Conservation (phyloP, 2,113 vertebrate species). For the Coptodon rendalli region DNA sequence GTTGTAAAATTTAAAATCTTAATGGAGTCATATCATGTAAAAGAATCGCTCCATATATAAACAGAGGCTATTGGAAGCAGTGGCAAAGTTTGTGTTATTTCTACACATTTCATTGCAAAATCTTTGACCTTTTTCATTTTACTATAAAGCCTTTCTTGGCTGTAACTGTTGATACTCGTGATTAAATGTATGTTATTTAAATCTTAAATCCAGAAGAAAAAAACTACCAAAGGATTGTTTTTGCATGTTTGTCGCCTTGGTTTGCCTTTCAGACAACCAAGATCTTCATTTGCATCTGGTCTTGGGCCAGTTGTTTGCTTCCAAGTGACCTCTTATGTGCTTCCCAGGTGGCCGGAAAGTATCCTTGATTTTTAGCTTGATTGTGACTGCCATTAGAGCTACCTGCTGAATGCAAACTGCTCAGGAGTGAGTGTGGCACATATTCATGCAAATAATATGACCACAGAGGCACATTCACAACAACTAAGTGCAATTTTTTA, state of each 20-base stretch:
- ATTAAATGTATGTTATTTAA: not conserved
- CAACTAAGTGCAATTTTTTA: not conserved
- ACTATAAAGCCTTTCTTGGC: not conserved
- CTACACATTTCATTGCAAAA: not conserved
- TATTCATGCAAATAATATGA: not conserved
- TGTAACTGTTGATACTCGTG: not conserved
- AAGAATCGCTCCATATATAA: not conserved
- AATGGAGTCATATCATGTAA: not conserved
- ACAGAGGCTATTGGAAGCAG: not conserved
- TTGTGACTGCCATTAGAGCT: not conserved
- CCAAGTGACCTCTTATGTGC: not conserved
- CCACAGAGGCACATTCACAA: not conserved
- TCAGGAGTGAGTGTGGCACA: not conserved
- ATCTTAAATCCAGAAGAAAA: not conserved
- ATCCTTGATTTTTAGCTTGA: not conserved
- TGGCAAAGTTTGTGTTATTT: not conserved
- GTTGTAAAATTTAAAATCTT: not conserved
- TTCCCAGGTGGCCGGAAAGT: not conserved
- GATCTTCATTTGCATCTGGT: not conserved
- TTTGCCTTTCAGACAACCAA: not conserved
- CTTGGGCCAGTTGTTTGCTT: not conserved
- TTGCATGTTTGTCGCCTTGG: not conserved
- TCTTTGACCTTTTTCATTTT: not conserved
- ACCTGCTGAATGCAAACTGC: not conserved
- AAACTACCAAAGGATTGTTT: not conserved